A percentile compares a stretch with the other conserved stretches of the same genome.
Conservation (phyloP, 2,888 invertebrate species). For the Phytoseiulus persimilis region DNA sequence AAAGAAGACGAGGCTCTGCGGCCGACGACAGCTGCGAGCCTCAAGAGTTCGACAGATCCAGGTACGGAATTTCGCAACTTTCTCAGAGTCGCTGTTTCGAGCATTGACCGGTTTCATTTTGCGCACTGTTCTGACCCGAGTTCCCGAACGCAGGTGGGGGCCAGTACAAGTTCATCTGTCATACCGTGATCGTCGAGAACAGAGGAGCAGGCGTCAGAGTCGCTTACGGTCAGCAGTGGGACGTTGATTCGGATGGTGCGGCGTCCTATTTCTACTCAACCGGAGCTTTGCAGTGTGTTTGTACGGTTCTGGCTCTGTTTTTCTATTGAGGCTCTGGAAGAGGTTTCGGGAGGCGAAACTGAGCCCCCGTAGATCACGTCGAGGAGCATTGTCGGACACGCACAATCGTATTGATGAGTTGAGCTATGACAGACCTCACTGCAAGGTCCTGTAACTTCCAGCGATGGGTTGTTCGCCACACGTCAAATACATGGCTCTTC, state of each 20-base stretch:
- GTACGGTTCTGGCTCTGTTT: background rate
- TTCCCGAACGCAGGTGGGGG: constrained; percentile 10
- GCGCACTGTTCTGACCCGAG: background rate
- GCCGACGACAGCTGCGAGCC: constrained; percentile 19
- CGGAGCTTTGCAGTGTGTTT: background rate
- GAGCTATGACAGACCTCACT: too few relatives aligned
- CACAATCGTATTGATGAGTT: too few relatives aligned
- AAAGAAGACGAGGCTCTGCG: constrained; percentile 14
- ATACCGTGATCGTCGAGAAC: constrained; percentile 12
- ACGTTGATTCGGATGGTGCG: constrained; percentile 26
- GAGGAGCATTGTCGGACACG: too few relatives aligned
- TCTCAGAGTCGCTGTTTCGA: background rate
- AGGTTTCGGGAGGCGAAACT: background rate
- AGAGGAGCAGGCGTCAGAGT: constrained; percentile 22
- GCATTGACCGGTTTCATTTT: background rate
- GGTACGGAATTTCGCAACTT: background rate
- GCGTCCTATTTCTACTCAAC: constrained; percentile 25
- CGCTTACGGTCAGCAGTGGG: constrained; percentile 35
- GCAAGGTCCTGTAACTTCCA: too few relatives aligned
- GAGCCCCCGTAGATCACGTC: too few relatives aligned
- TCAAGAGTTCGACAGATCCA: background rate
- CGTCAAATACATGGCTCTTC: too few relatives aligned
- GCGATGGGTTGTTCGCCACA: too few relatives aligned
- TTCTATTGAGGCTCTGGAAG: background rate
- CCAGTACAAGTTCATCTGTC: constrained; percentile 30